Percentiles rank a stretch among this genome's conserved stretches.
Evolutionary conservation across 2,797 vertebrate genomes (phyloP).

Genomic region (Anolis apletophallus): DNA sequence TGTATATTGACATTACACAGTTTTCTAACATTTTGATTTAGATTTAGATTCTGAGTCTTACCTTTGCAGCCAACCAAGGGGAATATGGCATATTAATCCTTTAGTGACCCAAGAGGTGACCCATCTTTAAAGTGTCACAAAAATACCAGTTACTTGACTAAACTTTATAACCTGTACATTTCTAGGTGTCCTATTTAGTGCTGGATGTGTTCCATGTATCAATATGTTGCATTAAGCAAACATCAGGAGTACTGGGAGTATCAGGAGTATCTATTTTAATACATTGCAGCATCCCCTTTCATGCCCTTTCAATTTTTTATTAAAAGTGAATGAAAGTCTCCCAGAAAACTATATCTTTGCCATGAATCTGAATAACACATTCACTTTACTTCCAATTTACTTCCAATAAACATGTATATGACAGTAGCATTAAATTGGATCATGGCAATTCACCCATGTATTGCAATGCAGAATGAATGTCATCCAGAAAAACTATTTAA

Average conservation of each 20-base stretch:
- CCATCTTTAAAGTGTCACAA: background rate
- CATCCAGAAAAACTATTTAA: slow-evolving; percentile 50
- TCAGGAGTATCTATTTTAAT: background rate
- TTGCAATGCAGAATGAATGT: slow-evolving; percentile 53
- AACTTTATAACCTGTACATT: background rate
- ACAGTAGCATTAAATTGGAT: slow-evolving; percentile 57
- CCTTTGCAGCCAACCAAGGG: background rate
- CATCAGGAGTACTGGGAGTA: background rate
- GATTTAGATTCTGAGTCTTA: too few relatives aligned
- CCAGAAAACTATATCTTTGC: background rate
- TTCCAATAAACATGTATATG: slow-evolving; percentile 46
- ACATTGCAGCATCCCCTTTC: background rate
- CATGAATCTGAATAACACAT: background rate
- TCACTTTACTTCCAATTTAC: background rate
- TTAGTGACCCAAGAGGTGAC: background rate
- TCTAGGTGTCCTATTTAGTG: background rate
- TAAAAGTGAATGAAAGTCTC: background rate
- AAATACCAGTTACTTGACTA: background rate
- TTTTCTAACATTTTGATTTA: background rate
- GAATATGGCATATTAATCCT: background rate
- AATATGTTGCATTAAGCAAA: background rate
- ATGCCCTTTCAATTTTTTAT: background rate
- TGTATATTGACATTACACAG: background rate
- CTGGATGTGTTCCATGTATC: background rate
- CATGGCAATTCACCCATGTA: slow-evolving; percentile 1